Base-by-base conservation (phyloP, 2,888 invertebrate genomes). In the Coelogynopora nodosa region DNA sequence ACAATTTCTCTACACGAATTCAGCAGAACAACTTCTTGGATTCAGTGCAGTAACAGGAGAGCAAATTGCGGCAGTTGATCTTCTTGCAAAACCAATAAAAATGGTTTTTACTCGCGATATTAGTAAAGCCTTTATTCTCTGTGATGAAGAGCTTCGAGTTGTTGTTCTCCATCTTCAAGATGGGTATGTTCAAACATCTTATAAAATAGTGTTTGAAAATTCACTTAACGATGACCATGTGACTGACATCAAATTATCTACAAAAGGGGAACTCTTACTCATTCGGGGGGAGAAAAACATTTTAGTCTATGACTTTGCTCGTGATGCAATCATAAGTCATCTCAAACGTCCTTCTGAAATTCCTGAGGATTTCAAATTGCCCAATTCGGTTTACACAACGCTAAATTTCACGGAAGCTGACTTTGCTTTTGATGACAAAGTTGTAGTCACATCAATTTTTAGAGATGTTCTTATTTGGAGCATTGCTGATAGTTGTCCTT, bases 381-480 rank as follows among this genome's bases (percentile, higher is more conserved):
- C 91, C 18, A 90, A 89, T 82, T 89, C 90, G 30, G 87, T 89
- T 82, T 90, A 89, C 85, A 88, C 87, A 1, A 89, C 87, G 87
- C 80, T 89, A 29, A 74, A 86, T 2, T 92, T 90, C 88, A 90
- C 90, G 0, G 89, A 90, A 81, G 91, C 91, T 0, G 88, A 89
- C 26, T 90, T 92, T 88, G 90, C 90, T 0, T 88, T 89, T 18
- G 91, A 91, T 87, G 90, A 90, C 84, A 89, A 90, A 26, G 90
- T 88, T 86, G 89, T 92, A 27, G 89, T 91, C 23, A 91, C 89
- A 0, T 89, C 90, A 23, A 89, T 92, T n/a, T 91, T 91, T 88
- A 87, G 91, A 30, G 90, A 90, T 86, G 89, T 92, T 29, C 91
- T 91, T 86, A 87, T 92, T 23, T 91, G 91, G 91, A 88, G 90